Conservation (phyloP, 2,888 invertebrate species). For the Nemurella pictetii region DNA sequence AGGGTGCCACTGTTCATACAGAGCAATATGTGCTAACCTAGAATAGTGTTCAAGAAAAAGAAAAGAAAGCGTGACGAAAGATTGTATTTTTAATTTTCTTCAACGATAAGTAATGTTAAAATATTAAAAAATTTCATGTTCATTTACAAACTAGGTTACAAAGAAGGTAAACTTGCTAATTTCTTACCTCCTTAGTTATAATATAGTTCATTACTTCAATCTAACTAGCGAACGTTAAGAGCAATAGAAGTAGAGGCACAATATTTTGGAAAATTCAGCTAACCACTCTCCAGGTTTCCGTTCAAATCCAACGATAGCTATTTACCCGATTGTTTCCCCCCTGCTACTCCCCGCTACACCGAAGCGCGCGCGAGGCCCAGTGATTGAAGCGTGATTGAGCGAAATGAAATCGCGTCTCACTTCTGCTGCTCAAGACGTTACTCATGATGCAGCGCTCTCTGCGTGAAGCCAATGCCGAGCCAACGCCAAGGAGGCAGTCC, state of each 20-base stretch:
- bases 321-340: neutral
- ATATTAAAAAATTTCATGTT: too few species aligned
- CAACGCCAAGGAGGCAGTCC: too few species aligned
- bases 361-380: too few species aligned
- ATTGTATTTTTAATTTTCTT: too few species aligned
- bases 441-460: neutral
- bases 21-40: too few species aligned
- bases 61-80: too few species aligned
- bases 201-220: neutral
- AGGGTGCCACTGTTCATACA: too few species aligned
- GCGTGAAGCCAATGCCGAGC: neutral
- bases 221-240: neutral
- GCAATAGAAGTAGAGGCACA: neutral
- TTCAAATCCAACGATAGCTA: neutral
- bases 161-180: neutral
- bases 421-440: neutral
- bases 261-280: neutral
- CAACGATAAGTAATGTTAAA: too few species aligned
- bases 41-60: too few species aligned
- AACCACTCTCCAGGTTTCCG: neutral
- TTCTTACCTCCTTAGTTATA: neutral
- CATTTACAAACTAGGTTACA: neutral
- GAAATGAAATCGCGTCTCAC: neutral
- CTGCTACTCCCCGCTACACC: neutral
- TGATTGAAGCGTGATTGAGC: slow-evolving; percentile 9